Percentiles rank a stretch among this genome's conserved stretches.
Evolutionary conservation across 1,140 invertebrate genomes (phyloP).

Genomic region (Dinothrombium tinctorium): DNA sequence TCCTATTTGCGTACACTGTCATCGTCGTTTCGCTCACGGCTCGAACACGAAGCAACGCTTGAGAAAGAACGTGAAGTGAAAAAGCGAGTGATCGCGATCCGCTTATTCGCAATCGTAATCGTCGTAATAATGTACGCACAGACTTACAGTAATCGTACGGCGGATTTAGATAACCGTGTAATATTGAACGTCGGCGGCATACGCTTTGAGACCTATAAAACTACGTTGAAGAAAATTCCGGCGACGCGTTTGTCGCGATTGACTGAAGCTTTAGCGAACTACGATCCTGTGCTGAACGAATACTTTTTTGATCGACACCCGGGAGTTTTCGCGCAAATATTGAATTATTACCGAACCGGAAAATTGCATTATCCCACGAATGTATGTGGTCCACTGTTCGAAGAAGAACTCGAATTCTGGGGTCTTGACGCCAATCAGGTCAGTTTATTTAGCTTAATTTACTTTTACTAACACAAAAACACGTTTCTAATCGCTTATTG

Average conservation of each 20-base stretch:
- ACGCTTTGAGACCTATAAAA: constrained; percentile 47
- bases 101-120: no score
- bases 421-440: constrained; percentile 24
- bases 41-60: no score
- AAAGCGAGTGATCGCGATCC: no score
- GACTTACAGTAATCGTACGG: neutral
- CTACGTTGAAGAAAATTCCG: constrained; percentile 66
- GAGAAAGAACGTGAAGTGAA: no score
- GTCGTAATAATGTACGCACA: neutral
- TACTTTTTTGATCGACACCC: constrained; percentile 61
- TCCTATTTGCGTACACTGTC: no score
- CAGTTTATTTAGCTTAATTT: neutral
- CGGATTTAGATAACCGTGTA: neutral
- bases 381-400: constrained; percentile 84
- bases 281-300: constrained; percentile 61
- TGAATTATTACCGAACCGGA: constrained; percentile 73
- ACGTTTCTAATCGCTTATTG: no score
- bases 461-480: no score
- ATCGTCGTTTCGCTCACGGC: no score
- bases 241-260: constrained; percentile 52
- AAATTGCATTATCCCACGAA: constrained; percentile 95
- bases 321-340: constrained; percentile 49
- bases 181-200: constrained; percentile 38
- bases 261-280: constrained; percentile 62
- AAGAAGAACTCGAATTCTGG: constrained; percentile 84